A percentile compares a stretch with the other conserved stretches of the same genome.
phyloP scores from a whole-genome alignment of 37 sponge, comb jelly and placozoan genomes.

The Amphimedon queenslandica region DNA sequence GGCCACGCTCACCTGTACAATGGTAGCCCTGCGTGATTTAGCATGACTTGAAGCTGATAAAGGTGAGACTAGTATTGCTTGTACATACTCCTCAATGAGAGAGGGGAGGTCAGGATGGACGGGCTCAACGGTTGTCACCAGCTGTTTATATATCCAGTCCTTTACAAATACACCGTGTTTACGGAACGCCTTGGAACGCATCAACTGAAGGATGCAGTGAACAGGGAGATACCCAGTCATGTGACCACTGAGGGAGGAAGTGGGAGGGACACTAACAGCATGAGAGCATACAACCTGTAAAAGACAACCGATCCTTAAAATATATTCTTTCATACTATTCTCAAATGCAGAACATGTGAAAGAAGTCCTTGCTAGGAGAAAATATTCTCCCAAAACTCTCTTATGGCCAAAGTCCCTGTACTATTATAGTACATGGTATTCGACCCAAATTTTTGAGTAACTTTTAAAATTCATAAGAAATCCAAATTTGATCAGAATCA shows the following conservation, averaged over 20 bases:
- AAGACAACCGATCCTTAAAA: no score
- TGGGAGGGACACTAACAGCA: slow-evolving; percentile 72
- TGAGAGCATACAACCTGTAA: slow-evolving; percentile 68
- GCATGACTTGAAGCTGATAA: slow-evolving; percentile 1
- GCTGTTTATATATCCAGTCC: slow-evolving; percentile 75
- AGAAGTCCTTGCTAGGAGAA: no score
- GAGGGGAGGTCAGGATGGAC: slow-evolving; percentile 65
- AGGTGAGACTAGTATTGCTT: slow-evolving; percentile 45
- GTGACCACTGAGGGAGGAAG: slow-evolving; percentile 56
- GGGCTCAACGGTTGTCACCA: slow-evolving; percentile 37
- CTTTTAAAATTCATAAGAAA: no score
- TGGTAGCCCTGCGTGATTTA: neutral
- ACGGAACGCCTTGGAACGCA: slow-evolving; percentile 65
- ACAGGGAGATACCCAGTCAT: slow-evolving; percentile 81
- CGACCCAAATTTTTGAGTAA: no score
- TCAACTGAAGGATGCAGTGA: slow-evolving; percentile 84
- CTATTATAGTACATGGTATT: no score
- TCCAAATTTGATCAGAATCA: no score
- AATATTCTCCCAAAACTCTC: no score
- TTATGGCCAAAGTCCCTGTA: no score
- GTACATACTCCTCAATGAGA: slow-evolving; percentile 67
- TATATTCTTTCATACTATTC: no score
- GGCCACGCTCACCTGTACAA: neutral
- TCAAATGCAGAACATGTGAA: no score
- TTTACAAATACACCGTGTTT: slow-evolving; percentile 61